Percentiles rank a stretch among this genome's conserved stretches.
phyloP scores from a whole-genome alignment of 2,797 vertebrate genomes.

The Gymnopithys bicolor region DNA sequence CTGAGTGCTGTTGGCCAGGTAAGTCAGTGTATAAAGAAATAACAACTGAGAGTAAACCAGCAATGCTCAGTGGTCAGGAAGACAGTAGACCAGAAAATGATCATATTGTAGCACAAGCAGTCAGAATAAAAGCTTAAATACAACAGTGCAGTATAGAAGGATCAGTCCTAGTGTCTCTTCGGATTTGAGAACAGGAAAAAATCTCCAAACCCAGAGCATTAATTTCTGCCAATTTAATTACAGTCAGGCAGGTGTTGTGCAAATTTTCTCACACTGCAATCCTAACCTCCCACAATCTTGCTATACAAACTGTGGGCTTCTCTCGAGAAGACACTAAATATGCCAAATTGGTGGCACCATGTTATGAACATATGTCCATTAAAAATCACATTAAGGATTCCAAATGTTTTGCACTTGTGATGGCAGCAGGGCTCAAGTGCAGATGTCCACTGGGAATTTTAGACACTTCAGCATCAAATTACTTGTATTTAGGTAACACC shows the following conservation, averaged over 20 bases:
- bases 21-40: background rate
- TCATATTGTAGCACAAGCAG: background rate
- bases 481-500: conserved; percentile 67
- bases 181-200: background rate
- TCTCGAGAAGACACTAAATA: conserved; percentile 70
- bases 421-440: conserved; percentile 56
- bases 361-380: conserved; percentile 70
- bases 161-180: background rate
- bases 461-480: conserved; percentile 49
- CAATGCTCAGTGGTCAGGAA: background rate
- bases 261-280: conserved; percentile 68
- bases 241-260: conserved; percentile 68
- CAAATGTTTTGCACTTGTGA: conserved; percentile 70
- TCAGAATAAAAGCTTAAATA: conserved; percentile 3
- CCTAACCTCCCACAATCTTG: conserved; percentile 72
- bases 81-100: background rate
- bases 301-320: conserved; percentile 72
- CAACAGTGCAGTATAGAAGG: background rate
- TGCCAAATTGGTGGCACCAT: conserved; percentile 66
- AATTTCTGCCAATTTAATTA: conserved; percentile 68
- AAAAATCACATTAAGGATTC: conserved; percentile 68
- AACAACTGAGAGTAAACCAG: background rate
- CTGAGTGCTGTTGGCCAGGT: background rate
- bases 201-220: conserved; percentile 29
- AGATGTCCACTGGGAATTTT: conserved; percentile 65